These are phyloP conservation scores for Crioceris asparagi DNA, from an alignment of 2,888 invertebrate species.

Conservation along the genomic window DNA sequence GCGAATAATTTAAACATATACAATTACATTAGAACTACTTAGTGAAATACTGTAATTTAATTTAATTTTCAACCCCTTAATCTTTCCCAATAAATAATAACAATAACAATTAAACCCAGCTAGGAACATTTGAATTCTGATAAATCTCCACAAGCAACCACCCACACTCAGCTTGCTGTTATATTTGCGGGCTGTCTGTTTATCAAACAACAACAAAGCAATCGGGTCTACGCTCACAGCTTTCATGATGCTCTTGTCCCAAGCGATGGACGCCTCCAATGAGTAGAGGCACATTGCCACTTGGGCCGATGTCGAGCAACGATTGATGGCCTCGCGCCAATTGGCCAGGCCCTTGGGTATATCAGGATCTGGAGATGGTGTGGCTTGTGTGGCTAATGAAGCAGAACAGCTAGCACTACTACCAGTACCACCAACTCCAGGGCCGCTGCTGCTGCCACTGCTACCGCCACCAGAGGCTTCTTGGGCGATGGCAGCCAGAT, in stretches of 20 bases:
- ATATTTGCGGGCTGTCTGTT: conserved; percentile 41
- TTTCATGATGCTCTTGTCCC: conserved; percentile 99
- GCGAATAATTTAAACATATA: no score
- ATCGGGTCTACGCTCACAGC: conserved; percentile 86
- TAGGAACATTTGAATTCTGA: no score
- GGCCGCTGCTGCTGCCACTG: conserved; percentile 17
- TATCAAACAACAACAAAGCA: no score
- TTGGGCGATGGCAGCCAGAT: conserved; percentile 47
- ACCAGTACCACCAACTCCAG: conserved; percentile 5
- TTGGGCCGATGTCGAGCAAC: conserved; percentile 81
- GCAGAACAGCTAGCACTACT: conserved; percentile 45
- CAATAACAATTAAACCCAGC: no score
- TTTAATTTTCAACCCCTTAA: no score
- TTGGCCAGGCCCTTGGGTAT: conserved; percentile 67
- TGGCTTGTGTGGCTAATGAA: conserved; percentile 12
- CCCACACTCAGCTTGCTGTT: conserved; percentile 42
- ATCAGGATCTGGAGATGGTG: conserved; percentile 36
- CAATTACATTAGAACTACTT: no score
- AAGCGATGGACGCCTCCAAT: conserved; percentile 86
- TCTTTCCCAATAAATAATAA: no score
- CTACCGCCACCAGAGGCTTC: conserved; percentile 22
- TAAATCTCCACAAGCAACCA: conserved; percentile 36
- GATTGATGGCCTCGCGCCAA: conserved; percentile 84
- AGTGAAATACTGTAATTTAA: no score
- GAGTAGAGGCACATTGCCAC: conserved; percentile 82